A percentile compares a stretch with the other conserved stretches of the same genome.
Conservation (phyloP, 2,888 invertebrate species). For the Bellardia pandia region DNA sequence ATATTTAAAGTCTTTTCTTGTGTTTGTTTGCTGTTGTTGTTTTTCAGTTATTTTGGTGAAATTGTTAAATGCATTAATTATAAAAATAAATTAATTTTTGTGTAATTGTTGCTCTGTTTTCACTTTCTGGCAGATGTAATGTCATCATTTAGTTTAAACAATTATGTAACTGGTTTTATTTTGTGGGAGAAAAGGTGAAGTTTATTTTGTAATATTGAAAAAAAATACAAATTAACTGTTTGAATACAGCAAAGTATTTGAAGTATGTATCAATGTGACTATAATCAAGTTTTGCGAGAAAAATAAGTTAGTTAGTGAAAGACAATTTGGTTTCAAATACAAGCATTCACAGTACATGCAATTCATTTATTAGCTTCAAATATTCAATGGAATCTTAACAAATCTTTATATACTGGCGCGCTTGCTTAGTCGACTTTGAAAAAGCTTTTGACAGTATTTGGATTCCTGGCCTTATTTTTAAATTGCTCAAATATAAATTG, state of each 20-base stretch:
- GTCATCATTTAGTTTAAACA: not conserved
- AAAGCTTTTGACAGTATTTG: no score
- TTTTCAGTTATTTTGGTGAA: constrained; percentile 31
- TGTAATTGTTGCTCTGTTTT: constrained; percentile 10
- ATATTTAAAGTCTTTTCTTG: constrained; percentile 9
- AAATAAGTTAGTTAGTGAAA: no score
- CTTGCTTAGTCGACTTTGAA: no score
- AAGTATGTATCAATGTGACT: no score
- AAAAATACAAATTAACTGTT: not conserved
- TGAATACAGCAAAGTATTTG: not conserved
- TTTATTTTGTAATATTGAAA: constrained; percentile 2
- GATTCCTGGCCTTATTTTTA: no score
- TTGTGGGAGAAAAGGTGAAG: not conserved
- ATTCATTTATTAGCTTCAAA: no score
- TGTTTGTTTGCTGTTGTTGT: not conserved
- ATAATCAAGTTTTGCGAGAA: no score
- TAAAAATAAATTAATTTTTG: constrained; percentile 11
- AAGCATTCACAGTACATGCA: no score
- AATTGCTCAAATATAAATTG: no score
- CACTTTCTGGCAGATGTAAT: constrained; percentile 17
- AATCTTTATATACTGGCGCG: no score
- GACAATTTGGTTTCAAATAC: no score
- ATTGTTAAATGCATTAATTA: constrained; percentile 35
- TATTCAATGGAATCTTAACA: no score
- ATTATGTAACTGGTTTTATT: not conserved